Percentiles rank a stretch among this genome's conserved stretches.
phyloP scores from a whole-genome alignment of 2,113 vertebrate genomes.

The Dunckerocampus dactyliophorus region DNA sequence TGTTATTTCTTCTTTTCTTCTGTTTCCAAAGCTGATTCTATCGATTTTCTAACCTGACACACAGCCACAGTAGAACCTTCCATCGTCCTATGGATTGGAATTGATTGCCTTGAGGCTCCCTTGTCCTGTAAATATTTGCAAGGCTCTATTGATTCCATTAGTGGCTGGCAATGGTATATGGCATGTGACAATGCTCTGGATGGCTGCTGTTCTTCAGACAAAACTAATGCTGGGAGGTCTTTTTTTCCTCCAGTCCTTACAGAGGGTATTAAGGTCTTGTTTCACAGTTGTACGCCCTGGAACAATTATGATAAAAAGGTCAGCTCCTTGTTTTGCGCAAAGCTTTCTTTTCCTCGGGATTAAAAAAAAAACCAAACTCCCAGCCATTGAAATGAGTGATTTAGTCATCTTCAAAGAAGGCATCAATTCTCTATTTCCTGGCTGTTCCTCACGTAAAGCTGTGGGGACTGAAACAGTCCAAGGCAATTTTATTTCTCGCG shows the following conservation, averaged over 20 bases:
- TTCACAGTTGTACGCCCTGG: conserved; percentile 18
- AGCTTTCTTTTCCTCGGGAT: no score
- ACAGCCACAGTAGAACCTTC: conserved; percentile 56
- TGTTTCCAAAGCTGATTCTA: conserved; percentile 50
- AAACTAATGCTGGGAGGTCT: conserved; percentile 32
- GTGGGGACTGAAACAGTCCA: background rate
- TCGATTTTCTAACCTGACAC: conserved; percentile 64
- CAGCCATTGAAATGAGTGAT: conserved; percentile 19
- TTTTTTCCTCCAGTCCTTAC: conserved; percentile 3
- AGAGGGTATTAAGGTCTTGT: conserved; percentile 42
- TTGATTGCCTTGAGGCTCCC: conserved; percentile 57
- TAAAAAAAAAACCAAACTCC: conserved; percentile 12
- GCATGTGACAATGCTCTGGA: conserved; percentile 55
- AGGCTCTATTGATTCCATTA: conserved; percentile 70
- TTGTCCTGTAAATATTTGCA: conserved; percentile 71
- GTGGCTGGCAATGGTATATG: conserved; percentile 33
- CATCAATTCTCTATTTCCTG: background rate
- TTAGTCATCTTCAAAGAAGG: conserved; percentile 25
- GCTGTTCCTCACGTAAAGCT: conserved; percentile 12
- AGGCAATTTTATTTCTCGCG: background rate
- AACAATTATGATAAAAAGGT: conserved; percentile 27
- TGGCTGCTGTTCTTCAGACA: conserved; percentile 48
- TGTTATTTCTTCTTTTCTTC: conserved; percentile 39
- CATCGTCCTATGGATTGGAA: conserved; percentile 62
- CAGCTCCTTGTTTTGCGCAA: conserved; percentile 23